Conservation (phyloP, 2,113 vertebrate species). For the Psilopsiagon aymara region DNA sequence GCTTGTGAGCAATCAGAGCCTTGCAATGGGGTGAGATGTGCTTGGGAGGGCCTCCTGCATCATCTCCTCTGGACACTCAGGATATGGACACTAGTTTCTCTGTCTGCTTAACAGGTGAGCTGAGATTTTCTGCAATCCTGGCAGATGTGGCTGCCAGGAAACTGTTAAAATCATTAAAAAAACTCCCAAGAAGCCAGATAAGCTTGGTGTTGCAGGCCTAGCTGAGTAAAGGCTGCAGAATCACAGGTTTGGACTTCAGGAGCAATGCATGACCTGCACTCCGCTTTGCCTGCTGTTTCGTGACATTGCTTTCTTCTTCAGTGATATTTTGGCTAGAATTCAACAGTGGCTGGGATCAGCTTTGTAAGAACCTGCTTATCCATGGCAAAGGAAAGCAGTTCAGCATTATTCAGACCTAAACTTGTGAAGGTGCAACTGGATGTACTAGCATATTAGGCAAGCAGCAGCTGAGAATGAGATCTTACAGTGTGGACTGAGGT, state of each 20-base stretch:
- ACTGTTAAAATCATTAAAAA: background rate
- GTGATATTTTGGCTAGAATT: background rate
- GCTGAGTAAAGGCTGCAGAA: background rate
- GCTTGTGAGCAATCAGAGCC: accelerated
- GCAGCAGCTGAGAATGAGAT: background rate
- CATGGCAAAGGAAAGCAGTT: background rate
- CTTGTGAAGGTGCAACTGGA: background rate
- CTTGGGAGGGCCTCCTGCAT: background rate
- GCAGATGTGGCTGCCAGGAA: background rate
- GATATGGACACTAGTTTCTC: background rate
- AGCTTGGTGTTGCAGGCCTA: background rate
- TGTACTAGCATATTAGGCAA: background rate
- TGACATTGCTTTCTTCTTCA: background rate
- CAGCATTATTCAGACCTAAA: background rate
- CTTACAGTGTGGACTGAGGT: too few species aligned
- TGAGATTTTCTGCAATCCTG: background rate
- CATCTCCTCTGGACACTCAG: accelerated
- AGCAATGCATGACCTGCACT: background rate
- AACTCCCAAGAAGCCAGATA: accelerated
- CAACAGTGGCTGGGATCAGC: background rate
- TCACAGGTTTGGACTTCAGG: background rate
- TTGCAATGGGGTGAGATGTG: background rate
- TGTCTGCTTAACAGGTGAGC: background rate
- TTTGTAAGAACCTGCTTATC: background rate
- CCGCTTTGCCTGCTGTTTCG: background rate